Evolutionary conservation across 2,113 vertebrate genomes (phyloP).

Genomic region (Athene noctua): DNA sequence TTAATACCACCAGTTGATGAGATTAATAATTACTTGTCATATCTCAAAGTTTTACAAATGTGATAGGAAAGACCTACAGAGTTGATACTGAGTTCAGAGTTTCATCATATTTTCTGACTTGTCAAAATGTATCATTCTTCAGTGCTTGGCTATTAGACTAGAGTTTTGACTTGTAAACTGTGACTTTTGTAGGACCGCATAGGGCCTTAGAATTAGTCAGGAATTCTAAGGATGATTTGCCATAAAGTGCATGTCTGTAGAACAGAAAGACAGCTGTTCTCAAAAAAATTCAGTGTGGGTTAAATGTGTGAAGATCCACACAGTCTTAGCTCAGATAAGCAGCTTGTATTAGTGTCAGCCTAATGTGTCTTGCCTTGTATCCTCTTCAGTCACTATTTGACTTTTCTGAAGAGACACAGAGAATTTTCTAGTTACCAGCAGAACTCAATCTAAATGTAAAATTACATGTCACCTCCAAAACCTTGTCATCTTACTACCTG

Average conservation of each 20-base stretch:
- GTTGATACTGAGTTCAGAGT: background rate
- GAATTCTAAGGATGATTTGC: background rate
- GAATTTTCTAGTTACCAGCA: background rate
- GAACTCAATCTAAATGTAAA: background rate
- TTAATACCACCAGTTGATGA: background rate
- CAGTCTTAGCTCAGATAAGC: background rate
- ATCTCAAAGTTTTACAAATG: background rate
- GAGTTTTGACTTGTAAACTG: background rate
- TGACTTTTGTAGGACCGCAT: background rate
- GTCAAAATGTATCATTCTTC: background rate
- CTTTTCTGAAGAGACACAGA: background rate
- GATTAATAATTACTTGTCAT: background rate
- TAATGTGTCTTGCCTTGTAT: background rate
- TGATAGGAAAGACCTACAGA: background rate
- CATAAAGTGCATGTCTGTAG: background rate
- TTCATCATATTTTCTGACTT: background rate
- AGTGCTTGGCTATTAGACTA: background rate
- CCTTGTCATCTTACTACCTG: background rate
- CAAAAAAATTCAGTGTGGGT: background rate
- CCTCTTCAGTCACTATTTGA: background rate
- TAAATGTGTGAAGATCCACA: background rate
- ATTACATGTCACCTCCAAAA: background rate
- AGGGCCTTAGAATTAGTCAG: background rate
- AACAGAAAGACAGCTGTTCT: background rate
- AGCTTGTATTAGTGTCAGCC: background rate